phyloP scores from a whole-genome alignment of 2,113 vertebrate genomes.

The Brachypteracias leptosomus region DNA sequence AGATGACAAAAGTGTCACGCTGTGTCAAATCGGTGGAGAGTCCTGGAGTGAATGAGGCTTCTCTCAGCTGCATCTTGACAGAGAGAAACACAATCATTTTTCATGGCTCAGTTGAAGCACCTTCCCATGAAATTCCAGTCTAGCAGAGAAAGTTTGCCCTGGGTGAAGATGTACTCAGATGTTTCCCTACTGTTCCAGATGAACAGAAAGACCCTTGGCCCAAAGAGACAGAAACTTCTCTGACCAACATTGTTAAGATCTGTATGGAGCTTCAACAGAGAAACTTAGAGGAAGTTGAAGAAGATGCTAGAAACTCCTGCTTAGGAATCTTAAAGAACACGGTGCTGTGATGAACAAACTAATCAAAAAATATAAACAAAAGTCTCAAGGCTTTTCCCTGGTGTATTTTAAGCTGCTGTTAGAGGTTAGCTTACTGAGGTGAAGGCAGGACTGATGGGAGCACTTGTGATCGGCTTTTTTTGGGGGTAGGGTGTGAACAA shows the following conservation, averaged over 20 bases:
- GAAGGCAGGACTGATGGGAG: not conserved
- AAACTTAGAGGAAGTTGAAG: not conserved
- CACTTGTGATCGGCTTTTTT: not conserved
- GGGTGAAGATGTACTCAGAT: not conserved
- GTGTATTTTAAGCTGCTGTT: constrained; percentile 7
- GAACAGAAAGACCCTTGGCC: not conserved
- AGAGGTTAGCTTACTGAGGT: constrained; percentile 40
- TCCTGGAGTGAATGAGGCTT: constrained; percentile 2
- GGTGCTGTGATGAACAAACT: not conserved
- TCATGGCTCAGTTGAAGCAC: constrained; percentile 21
- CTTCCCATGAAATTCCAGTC: constrained; percentile 19
- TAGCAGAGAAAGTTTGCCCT: constrained; percentile 25
- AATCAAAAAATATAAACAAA: not conserved
- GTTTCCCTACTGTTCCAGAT: not conserved
- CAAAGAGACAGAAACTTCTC: not conserved
- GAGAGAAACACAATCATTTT: not conserved
- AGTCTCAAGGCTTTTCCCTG: not conserved
- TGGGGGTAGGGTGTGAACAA: not conserved
- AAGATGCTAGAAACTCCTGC: not conserved
- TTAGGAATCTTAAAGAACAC: not conserved
- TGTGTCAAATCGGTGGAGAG: not conserved
- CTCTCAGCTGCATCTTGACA: not conserved
- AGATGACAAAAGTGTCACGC: constrained; percentile 23
- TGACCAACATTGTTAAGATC: not conserved
- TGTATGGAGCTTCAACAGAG: not conserved